Percentiles rank a stretch among this genome's conserved stretches.
Conservation (phyloP, 2,888 invertebrate genomes). For the Brachylomia viminalis region DNA sequence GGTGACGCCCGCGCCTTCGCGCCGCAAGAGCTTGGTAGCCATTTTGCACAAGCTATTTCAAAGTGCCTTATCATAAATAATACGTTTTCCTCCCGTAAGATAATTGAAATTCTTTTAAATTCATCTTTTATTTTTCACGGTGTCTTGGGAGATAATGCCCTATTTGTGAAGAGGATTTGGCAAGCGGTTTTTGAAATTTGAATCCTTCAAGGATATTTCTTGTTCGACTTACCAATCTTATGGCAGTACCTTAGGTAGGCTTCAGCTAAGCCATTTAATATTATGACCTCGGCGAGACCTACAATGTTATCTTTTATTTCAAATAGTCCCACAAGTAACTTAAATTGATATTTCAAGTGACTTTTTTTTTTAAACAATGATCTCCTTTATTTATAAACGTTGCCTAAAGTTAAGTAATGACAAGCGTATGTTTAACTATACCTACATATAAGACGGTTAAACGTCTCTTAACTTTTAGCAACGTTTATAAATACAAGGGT, state of each 20-base stretch:
- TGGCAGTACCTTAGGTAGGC: neutral
- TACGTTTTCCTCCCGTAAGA: slow-evolving; percentile 44
- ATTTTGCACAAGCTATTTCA: slow-evolving; percentile 55
- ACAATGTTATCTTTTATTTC: slow-evolving; percentile 31
- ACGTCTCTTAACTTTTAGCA: neutral
- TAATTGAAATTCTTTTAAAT: slow-evolving; percentile 58
- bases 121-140: slow-evolving; percentile 25
- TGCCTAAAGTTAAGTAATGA: neutral
- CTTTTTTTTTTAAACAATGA: neutral
- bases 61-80: slow-evolving; percentile 59
- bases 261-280: neutral
- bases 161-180: slow-evolving; percentile 29
- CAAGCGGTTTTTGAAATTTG: slow-evolving; percentile 29
- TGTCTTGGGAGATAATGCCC: slow-evolving; percentile 23
- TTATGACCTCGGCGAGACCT: neutral
- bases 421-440: too few species aligned
- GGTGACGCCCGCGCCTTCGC: slow-evolving; percentile 53
- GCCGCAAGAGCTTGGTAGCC: slow-evolving; percentile 55
- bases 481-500: neutral
- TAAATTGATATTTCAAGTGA: too few species aligned
- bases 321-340: slow-evolving; percentile 18
- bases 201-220: slow-evolving; percentile 28
- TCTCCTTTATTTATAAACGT: neutral
- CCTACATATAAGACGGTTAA: neutral
- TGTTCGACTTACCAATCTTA: slow-evolving; percentile 10